A percentile compares a stretch with the other conserved stretches of the same genome.
These are phyloP conservation scores for Odocoileus virginianus DNA, from an alignment of 2,113 vertebrate genomes.

Conservation along the genomic window DNA sequence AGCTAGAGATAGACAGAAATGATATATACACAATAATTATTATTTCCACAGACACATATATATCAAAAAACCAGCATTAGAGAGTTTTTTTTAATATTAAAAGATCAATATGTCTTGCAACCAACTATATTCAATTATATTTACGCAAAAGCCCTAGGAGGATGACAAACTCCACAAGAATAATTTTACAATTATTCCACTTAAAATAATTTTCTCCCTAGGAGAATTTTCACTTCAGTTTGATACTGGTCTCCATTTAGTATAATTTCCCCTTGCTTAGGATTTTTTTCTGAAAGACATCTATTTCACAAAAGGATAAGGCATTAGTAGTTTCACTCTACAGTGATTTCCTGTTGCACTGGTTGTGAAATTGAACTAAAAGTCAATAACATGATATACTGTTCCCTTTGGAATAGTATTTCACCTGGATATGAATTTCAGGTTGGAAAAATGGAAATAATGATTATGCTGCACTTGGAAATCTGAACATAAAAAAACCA, in stretches of 20 bases:
- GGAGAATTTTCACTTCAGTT: neutral
- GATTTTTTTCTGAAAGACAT: neutral
- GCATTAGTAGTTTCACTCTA: neutral
- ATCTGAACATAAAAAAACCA: slow-evolving; percentile 1
- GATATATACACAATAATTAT: neutral
- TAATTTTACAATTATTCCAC: neutral
- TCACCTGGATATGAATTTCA: slow-evolving; percentile 41
- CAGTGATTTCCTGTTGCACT: neutral
- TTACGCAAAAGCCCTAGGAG: neutral
- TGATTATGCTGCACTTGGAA: slow-evolving; percentile 14
- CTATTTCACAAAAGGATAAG: neutral
- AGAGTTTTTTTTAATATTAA: neutral
- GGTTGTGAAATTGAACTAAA: slow-evolving; percentile 2
- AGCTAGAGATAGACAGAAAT: neutral
- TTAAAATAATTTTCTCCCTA: neutral
- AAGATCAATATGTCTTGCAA: neutral
- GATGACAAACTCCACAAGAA: neutral
- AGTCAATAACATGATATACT: slow-evolving; percentile 27
- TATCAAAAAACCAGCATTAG: neutral
- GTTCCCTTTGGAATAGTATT: slow-evolving; percentile 25
- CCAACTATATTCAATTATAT: neutral
- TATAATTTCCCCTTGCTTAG: neutral
- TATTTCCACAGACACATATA: neutral
- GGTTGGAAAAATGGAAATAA: slow-evolving; percentile 34
- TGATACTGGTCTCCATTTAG: neutral